Conservation (phyloP, 2,113 vertebrate species). For the Solea senegalensis region DNA sequence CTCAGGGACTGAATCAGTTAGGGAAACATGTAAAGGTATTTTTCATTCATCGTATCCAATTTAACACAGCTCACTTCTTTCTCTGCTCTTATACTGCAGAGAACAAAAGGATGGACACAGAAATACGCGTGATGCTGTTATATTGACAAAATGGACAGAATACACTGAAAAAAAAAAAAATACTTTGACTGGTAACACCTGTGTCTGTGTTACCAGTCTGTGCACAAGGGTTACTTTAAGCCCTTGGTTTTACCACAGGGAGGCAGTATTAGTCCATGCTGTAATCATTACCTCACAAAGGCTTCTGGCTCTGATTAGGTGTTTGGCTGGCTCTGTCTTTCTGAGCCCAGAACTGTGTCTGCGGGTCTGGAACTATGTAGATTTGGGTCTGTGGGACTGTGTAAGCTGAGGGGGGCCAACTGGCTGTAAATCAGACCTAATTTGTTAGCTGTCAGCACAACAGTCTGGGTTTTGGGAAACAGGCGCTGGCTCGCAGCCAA, state of each 20-base stretch:
- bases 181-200: too few species aligned
- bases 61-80: constrained; percentile 2
- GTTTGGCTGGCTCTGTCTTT: constrained; percentile 67
- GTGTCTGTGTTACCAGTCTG: too few species aligned
- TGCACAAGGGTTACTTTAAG: not conserved
- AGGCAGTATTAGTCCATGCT: constrained; percentile 66
- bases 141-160: not conserved
- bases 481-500: constrained; percentile 73
- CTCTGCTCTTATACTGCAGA: not conserved
- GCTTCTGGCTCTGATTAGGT: constrained; percentile 73
- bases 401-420: constrained; percentile 71
- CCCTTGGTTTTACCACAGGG: constrained; percentile 55
- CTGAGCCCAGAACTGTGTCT: constrained; percentile 69
- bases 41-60: constrained; percentile 6
- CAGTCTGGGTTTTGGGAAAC: constrained; percentile 77
- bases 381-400: constrained; percentile 77
- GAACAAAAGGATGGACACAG: not conserved
- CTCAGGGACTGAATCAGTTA: constrained; percentile 2
- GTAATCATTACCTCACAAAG: constrained; percentile 31
- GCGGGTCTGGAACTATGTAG: constrained; percentile 74
- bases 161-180: too few species aligned
- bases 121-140: not conserved
- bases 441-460: constrained; percentile 86
- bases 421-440: constrained; percentile 84
- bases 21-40: not conserved